Evolutionary conservation across 2,797 vertebrate species (phyloP), one percentile per base, ranked within the genome.

Genomic region (Periophthalmus magnuspinnatus): DNA sequence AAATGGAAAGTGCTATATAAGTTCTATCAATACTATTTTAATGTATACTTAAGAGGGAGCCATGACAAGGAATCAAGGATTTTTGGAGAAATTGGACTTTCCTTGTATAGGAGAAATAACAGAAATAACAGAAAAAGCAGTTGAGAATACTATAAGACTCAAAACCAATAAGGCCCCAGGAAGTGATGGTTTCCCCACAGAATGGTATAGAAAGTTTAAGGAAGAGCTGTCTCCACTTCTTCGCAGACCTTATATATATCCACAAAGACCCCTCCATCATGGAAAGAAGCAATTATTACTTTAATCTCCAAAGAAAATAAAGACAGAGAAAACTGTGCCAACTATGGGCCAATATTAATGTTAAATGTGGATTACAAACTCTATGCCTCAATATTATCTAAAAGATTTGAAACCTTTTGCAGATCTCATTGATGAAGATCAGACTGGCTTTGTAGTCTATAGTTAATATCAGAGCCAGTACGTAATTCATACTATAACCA

Each of bases 311-410:
- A 70, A 64, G 13, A 32, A 24, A 7, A 41, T 14, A 63, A 28
- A 33, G 69, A 57, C 8, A 56, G 36, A 56, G 0, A 21, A 70
- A 36, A 36, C 17, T 57, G 34, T 45, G 54, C 14, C 1, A 65
- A 47, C 41, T 71, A 65, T 5, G 57, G 69, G 21, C 61, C 57
- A 48, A 55, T 70, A 16, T 70, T 48, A 16, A 14, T 63, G 6
- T 2, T 75, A 28, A 75, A 70, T 13, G 8, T 61, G 5, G 63
- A 67, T 17, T 67, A 64, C 21, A 68, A 68, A 19, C 6, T 71
- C 1, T 76, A 63, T 13, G 67, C 65, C 24, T 34, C 64, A 14
- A 69, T 74, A 9, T 65, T 75, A 0, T 4, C 17, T 5, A 69
- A 60, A 63, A 16, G 58, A 64, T 5, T 52, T 8, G 33, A 57